Conservation (phyloP, 2,113 vertebrate species). For the Oreochromis spilurus region DNA sequence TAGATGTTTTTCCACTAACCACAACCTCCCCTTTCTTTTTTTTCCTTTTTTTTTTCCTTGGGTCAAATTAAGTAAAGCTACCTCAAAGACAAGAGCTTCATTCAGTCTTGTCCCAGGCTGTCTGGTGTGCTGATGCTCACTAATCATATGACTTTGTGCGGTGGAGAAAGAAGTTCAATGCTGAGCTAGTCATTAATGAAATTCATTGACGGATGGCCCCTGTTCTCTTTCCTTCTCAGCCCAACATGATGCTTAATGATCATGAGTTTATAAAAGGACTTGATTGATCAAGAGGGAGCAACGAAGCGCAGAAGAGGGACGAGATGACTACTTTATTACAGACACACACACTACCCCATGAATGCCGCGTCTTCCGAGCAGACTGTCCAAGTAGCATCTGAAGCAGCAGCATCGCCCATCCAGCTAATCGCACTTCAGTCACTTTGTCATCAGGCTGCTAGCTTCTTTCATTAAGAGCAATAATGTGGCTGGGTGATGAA, state of each 20-base stretch:
- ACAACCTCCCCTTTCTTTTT: background rate
- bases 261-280: constrained; percentile 81
- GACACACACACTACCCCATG: constrained; percentile 54
- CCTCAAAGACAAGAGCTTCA: constrained; percentile 35
- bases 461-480: constrained; percentile 89
- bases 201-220: constrained; percentile 68
- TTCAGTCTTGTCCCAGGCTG: constrained; percentile 28
- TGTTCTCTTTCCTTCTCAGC: constrained; percentile 56
- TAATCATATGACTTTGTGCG: constrained; percentile 52
- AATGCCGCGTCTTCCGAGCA: constrained; percentile 44
- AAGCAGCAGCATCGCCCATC: constrained; percentile 59
- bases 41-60: background rate
- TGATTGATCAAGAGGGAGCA: constrained; percentile 79
- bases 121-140: constrained; percentile 40
- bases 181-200: constrained; percentile 66
- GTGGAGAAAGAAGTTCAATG: constrained; percentile 52
- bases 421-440: constrained; percentile 87
- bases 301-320: constrained; percentile 67
- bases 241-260: constrained; percentile 78
- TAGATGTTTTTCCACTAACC: background rate
- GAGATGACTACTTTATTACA: constrained; percentile 86
- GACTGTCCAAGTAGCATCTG: constrained; percentile 67
- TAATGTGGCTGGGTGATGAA: constrained; percentile 88
- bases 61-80: constrained; percentile 7
- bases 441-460: constrained; percentile 85